A percentile compares a stretch with the other conserved stretches of the same genome.
phyloP scores from a whole-genome alignment of 1,140 invertebrate genomes.

The Onthophagus taurus region DNA sequence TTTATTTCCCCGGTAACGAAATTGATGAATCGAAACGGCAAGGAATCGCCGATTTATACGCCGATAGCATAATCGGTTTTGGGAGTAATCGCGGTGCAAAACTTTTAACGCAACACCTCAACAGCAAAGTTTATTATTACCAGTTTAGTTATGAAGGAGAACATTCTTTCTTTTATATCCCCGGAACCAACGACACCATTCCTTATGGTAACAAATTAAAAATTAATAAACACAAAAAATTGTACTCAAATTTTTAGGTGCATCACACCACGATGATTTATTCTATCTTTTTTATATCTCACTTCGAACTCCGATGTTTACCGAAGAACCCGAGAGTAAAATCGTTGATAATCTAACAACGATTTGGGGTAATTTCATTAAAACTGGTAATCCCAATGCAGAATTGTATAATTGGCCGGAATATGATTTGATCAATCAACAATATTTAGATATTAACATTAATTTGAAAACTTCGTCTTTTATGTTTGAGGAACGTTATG shows the following conservation, averaged over 20 bases:
- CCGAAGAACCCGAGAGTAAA: conserved; percentile 40
- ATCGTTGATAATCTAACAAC: conserved; percentile 42
- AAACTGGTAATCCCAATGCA: too few relatives aligned
- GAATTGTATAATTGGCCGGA: too few relatives aligned
- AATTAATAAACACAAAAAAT: too few relatives aligned
- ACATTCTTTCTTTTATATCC: conserved; percentile 40
- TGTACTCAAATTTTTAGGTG: too few relatives aligned
- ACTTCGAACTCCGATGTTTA: conserved; percentile 38
- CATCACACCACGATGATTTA: conserved; percentile 48
- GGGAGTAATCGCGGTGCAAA: conserved; percentile 38
- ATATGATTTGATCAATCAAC: too few relatives aligned
- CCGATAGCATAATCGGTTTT: conserved; percentile 42
- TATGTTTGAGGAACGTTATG: too few relatives aligned
- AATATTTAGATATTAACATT: too few relatives aligned
- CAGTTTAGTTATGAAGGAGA: conserved; percentile 42
- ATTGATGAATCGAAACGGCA: conserved; percentile 28
- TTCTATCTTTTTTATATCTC: conserved; percentile 50
- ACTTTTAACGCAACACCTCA: conserved; percentile 36
- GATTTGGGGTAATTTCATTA: conserved; percentile 44
- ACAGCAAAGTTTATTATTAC: conserved; percentile 42
- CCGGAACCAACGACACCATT: conserved; percentile 20
- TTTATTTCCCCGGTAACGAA: conserved; percentile 38
- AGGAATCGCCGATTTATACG: conserved; percentile 29
- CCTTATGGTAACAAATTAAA: too few relatives aligned
- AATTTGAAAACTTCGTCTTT: too few relatives aligned